Evolutionary conservation across 2,113 vertebrate genomes (phyloP), one percentile per base, ranked within the genome.

Genomic region (Peromyscus polionotus): DNA sequence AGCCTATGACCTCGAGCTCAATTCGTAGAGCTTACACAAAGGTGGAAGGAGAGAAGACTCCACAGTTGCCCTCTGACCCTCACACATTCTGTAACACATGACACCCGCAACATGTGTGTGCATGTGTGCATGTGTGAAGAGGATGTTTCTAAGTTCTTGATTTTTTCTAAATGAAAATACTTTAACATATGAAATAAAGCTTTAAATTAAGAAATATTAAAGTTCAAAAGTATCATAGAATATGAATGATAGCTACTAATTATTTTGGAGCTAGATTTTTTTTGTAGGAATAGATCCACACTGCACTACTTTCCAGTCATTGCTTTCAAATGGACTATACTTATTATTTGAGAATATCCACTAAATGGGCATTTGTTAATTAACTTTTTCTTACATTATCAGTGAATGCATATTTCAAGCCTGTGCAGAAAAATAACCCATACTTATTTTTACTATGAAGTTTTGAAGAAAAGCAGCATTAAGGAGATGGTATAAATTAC

Each of bases 401-500:
- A 61, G 36, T 83, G 57, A 83, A 61, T 14, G 39, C 26, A 61
- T 24, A 61, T 61, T 84, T 61, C 57, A 84, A 83, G 22, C 22
- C 6, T n/a, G 11, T 61, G 22, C 51, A 54, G 80, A 92, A 45
- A 94, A 97, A 93, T 59, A 57, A 83, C 59, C 48, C 31, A 68
- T 39, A 65, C 16, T 97, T 19, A 95, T 54, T 86, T 96, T 91
- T 93, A 67, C 70, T 88, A 91, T 95, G 12, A 93, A 93, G 36
- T n/a, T 92, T 88, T 96, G 67, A 88, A 54, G 59, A 93, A 90
- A 95, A 86, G 45, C 75, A 33, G 72, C 54, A 96, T 81, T 93
- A 87, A 95, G 75, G 51, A 95, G n/a, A 76, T 68, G 86, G 51
- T 36, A 84, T 72, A 97, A 96, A 95, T 96, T 88, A 86, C 85